Percentiles rank a stretch among this genome's conserved stretches.
Conservation (phyloP, 2,797 vertebrate genomes). For the Echiichthys vipera region DNA sequence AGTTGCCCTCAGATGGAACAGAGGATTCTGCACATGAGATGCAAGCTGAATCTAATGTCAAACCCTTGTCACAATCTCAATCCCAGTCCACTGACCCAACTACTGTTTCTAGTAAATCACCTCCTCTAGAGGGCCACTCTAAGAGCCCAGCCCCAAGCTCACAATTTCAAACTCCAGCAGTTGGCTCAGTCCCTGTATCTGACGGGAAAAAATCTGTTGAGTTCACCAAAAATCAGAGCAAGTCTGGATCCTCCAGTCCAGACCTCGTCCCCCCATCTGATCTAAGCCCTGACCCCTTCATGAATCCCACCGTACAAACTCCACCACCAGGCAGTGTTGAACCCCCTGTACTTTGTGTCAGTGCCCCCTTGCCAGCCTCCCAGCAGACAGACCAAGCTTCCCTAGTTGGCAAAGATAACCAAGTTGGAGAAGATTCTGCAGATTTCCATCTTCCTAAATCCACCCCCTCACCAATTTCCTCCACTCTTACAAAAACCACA, state of each 20-base stretch:
- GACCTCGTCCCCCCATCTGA: constrained; percentile 80
- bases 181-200: constrained; percentile 35
- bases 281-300: constrained; percentile 81
- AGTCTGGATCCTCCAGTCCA: constrained; percentile 78
- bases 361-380: constrained; percentile 53
- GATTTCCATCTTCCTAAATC: constrained; percentile 47
- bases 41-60: constrained; percentile 65
- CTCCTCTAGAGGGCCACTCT: constrained; percentile 30
- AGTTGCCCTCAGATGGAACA: constrained; percentile 85
- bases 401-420: constrained; percentile 44
- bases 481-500: constrained; percentile 61
- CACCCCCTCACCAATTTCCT: constrained; percentile 51
- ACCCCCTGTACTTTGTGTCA: constrained; percentile 75
- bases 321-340: constrained; percentile 66
- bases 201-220: constrained; percentile 60
- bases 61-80: constrained; percentile 67
- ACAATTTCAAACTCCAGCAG: constrained; percentile 56
- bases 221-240: constrained; percentile 63
- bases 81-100: constrained; percentile 59
- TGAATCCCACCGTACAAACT: constrained; percentile 72
- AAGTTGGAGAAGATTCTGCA: constrained; percentile 39
- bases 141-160: constrained; percentile 52
- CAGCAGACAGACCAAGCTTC: constrained; percentile 50
- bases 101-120: constrained; percentile 45
- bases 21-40: constrained; percentile 73